Conservation (phyloP, 2,888 invertebrate genomes). For the Habroteleia sp. region DNA sequence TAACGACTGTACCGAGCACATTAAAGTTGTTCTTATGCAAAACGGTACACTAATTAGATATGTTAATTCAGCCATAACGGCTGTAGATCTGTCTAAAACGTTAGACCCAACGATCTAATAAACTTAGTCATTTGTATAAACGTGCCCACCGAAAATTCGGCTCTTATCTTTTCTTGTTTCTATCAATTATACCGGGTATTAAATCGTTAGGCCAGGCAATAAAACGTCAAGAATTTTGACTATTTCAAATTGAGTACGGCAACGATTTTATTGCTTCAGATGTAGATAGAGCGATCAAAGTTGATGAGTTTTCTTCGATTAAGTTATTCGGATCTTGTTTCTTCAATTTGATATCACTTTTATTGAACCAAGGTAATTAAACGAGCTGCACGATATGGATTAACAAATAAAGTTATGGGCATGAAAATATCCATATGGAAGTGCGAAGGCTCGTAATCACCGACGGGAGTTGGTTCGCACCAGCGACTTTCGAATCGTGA, state of each 20-base stretch:
- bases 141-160: constrained; percentile 31
- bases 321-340: constrained; percentile 13
- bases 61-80: constrained; percentile 49
- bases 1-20: constrained; percentile 52
- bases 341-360: constrained; percentile 7
- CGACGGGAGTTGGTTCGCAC: constrained; percentile 51
- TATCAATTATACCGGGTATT: constrained; percentile 37
- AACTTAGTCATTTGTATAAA: constrained; percentile 24
- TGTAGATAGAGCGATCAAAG: constrained; percentile 10
- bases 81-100: constrained; percentile 16
- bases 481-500: constrained; percentile 66
- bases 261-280: constrained; percentile 37
- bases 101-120: constrained; percentile 34
- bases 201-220: constrained; percentile 19
- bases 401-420: constrained; percentile 48
- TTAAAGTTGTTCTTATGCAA: constrained; percentile 46
- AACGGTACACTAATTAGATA: constrained; percentile 51
- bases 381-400: constrained; percentile 34
- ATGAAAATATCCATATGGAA: constrained; percentile 50
- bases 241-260: constrained; percentile 28
- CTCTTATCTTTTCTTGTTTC: constrained; percentile 44
- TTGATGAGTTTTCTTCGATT: constrained; percentile 37
- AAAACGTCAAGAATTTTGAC: constrained; percentile 38
- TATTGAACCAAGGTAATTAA: constrained; percentile 29
- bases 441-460: constrained; percentile 56